These are phyloP conservation scores for Hippocampus barbouri DNA, from an alignment of 2,113 vertebrate genomes.

Conservation along the genomic window DNA sequence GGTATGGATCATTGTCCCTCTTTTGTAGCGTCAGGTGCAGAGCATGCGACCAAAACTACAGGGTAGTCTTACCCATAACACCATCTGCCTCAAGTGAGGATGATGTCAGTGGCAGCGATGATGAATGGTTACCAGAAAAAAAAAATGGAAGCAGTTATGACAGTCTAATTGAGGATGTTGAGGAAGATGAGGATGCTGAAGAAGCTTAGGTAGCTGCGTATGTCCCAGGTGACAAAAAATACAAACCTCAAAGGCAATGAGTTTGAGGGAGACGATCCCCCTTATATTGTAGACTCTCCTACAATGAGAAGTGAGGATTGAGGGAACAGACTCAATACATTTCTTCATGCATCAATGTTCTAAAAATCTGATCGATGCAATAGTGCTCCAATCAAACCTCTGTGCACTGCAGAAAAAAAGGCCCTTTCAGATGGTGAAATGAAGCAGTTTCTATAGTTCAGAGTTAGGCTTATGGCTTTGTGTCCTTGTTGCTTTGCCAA, in stretches of 20 bases:
- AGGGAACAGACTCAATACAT: no score
- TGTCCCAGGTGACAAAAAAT: neutral
- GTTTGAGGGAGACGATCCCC: slow-evolving; percentile 1
- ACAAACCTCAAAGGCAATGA: neutral
- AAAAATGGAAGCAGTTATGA: neutral
- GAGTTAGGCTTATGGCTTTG: no score
- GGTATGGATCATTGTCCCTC: neutral
- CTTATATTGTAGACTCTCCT: no score
- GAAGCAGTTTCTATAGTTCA: no score
- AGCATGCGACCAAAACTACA: neutral
- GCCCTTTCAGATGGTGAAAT: no score
- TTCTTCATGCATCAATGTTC: neutral
- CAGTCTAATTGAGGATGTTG: neutral
- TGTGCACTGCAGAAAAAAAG: no score
- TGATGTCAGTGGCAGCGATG: neutral
- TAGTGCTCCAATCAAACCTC: neutral
- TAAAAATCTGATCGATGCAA: neutral
- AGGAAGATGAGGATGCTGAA: neutral
- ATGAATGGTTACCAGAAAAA: slow-evolving; percentile 4
- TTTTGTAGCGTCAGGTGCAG: neutral
- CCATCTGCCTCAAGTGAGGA: neutral
- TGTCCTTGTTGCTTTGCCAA: no score
- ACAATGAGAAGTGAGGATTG: no score
- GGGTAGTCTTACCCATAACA: neutral
- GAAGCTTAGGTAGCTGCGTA: neutral